Evolutionary conservation across 2,113 vertebrate species (phyloP).

Genomic region (Mustela nigripes): DNA sequence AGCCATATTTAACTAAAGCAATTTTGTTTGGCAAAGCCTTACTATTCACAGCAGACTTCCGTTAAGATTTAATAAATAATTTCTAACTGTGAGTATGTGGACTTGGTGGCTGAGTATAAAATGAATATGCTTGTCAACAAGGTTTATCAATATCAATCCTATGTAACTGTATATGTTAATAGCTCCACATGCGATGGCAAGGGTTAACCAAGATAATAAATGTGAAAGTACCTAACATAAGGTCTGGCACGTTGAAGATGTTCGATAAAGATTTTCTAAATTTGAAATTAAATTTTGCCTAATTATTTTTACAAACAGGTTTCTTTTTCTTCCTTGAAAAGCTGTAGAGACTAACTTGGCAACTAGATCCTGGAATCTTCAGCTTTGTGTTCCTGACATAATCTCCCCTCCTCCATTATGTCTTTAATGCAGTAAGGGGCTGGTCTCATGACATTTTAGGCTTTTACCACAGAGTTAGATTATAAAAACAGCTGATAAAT

Average conservation of each 20-base stretch:
- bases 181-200: not conserved
- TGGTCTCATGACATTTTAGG: not conserved
- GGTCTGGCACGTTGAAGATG: not conserved
- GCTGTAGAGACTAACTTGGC: not conserved
- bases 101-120: not conserved
- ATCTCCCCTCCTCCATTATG: not conserved
- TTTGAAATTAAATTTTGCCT: conserved; percentile 20
- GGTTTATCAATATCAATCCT: not conserved
- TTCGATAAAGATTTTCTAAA: not conserved
- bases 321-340: not conserved
- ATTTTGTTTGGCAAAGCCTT: not conserved
- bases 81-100: not conserved
- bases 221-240: not conserved
- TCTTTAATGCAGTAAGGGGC: not conserved
- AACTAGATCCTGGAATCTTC: not conserved
- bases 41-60: not conserved
- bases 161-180: not conserved
- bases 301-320: not conserved
- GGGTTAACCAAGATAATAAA: not conserved
- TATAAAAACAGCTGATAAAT: not conserved
- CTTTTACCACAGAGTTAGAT: not conserved
- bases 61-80: not conserved
- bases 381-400: not conserved
- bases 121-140: not conserved
- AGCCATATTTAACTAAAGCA: not conserved